phyloP scores from a whole-genome alignment of 2,113 vertebrate species.

The Machaerirhynchus nigripectus region DNA sequence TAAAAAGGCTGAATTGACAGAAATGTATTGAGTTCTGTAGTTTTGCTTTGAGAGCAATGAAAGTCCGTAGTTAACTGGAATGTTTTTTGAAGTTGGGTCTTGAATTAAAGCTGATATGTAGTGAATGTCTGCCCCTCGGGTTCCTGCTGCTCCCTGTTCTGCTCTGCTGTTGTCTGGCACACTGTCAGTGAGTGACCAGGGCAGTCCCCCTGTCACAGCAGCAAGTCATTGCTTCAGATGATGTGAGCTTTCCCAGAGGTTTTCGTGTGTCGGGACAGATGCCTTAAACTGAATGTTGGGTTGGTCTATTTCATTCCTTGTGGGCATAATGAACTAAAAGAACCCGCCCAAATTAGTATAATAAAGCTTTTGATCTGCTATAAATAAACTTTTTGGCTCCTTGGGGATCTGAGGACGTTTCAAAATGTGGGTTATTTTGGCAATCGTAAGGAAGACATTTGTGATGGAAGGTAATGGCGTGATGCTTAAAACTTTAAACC shows the following conservation, averaged over 20 bases:
- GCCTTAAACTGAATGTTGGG: not conserved
- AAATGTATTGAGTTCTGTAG: not conserved
- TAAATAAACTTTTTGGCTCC: not conserved
- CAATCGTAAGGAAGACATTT: not conserved
- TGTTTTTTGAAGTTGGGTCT: not conserved
- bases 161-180: not conserved
- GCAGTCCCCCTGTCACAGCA: not conserved
- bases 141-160: not conserved
- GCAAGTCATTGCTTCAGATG: not conserved
- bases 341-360: not conserved
- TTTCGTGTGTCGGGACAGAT: not conserved
- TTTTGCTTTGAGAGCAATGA: not conserved
- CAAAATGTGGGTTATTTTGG: not conserved
- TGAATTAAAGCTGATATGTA: not conserved
- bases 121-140: not conserved
- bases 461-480: not conserved
- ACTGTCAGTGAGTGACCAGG: not conserved
- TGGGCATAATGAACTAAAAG: not conserved
- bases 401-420: not conserved
- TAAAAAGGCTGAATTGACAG: not conserved
- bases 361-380: slow-evolving; percentile 4
- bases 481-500: not conserved
- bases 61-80: not conserved
- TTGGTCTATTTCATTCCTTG: not conserved
- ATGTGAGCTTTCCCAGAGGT: not conserved